Evolutionary conservation across 2,888 invertebrate genomes (phyloP), one percentile per base, ranked within the genome.

Genomic region (Scaptomyza tumidula): DNA sequence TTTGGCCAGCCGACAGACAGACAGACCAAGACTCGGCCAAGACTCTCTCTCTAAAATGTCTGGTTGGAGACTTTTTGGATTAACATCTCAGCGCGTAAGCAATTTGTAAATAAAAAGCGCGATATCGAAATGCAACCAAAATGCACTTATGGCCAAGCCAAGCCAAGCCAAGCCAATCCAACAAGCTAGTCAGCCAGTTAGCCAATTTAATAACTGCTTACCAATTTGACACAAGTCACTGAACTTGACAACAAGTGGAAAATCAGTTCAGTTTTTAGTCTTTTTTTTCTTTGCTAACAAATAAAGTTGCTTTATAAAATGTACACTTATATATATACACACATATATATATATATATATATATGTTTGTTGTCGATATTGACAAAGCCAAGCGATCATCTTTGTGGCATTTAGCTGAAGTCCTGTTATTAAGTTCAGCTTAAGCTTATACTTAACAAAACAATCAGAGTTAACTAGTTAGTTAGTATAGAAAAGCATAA

Each of bases 81-180:
- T 86, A 80, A 86, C 82, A 86, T 86, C 85, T 86, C 85, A 80
- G 85, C 87, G 85, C 87, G 85, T 86, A 85, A 87, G 82, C 88
- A 89, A 88, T 88, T 89, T 89, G 89, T 89, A 89, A 89, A 89
- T 86, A 83, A 86, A 89, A 89, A 85, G 86, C 87, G 80, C 82
- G 71, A 63, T 80, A 89, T 81, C 83, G 75, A 75, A 79, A 78
- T 78, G 76, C 71, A 72, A 60, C 67, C 64, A 67, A 75, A 68
- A 77, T 75, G 82, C 82, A 82, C 80, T 82, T 85, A 81, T 79
- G 75, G 82, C 77, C 77, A 45, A 65, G 61, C 50, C 56, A 60
- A n/a, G 56, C 50, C 57, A 72, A 43, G 7, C 6, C 6, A 60
- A 9, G 14, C 7, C 7, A 43, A 37, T 7, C 24, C 14, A 50